A percentile compares a stretch with the other conserved stretches of the same genome.
These are phyloP conservation scores for Sebastes diploproa DNA, from an alignment of 2,797 vertebrate species.

Conservation along the genomic window DNA sequence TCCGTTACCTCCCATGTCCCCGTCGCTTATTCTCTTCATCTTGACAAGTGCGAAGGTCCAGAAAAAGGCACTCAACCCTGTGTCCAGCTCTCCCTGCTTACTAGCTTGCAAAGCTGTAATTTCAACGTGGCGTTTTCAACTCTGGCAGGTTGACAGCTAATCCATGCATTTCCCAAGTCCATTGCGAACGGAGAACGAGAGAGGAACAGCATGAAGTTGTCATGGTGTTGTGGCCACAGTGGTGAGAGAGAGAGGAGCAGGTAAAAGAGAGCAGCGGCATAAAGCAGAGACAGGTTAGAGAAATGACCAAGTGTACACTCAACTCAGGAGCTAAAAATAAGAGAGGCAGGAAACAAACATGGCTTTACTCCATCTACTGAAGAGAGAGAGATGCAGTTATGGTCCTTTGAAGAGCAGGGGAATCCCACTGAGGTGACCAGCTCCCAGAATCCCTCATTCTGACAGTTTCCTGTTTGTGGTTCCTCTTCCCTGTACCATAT, in stretches of 20 bases:
- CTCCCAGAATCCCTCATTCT: slow-evolving; percentile 45
- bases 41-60: not conserved
- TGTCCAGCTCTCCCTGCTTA: not conserved
- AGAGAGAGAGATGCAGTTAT: slow-evolving; percentile 15
- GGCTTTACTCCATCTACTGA: slow-evolving; percentile 43
- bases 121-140: slow-evolving; percentile 12
- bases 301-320: slow-evolving; percentile 41
- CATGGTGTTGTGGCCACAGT: slow-evolving; percentile 11
- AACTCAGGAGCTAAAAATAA: slow-evolving; percentile 55
- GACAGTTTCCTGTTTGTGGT: slow-evolving; percentile 48
- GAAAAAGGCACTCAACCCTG: not conserved
- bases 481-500: slow-evolving; percentile 31
- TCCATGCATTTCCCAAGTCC: slow-evolving; percentile 18
- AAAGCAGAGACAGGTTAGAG: slow-evolving; percentile 50
- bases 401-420: slow-evolving; percentile 44
- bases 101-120: slow-evolving; percentile 13
- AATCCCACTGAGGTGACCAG: slow-evolving; percentile 49
- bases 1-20: not conserved
- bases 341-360: slow-evolving; percentile 43
- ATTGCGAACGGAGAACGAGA: not conserved
- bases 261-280: slow-evolving; percentile 19
- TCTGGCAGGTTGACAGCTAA: slow-evolving; percentile 6
- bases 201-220: slow-evolving; percentile 9
- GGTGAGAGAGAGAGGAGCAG: slow-evolving; percentile 5
- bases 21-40: not conserved